Conservation (phyloP, 2,113 vertebrate genomes). For the Bagarius yarrelli region DNA sequence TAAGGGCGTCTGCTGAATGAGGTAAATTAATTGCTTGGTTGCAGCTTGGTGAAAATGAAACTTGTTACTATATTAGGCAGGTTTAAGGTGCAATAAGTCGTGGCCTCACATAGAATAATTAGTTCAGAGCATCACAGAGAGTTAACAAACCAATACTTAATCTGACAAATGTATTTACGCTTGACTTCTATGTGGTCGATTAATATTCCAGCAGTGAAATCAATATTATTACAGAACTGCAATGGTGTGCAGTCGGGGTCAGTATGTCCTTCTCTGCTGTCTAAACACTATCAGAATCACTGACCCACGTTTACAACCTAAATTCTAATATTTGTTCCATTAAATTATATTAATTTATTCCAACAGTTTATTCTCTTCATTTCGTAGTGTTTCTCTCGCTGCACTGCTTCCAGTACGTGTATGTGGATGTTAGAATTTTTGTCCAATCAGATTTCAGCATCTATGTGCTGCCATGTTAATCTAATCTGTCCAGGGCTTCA, state of each 20-base stretch:
- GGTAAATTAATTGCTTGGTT: background rate
- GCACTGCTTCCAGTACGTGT: no score
- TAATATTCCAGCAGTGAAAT: slow-evolving; percentile 8
- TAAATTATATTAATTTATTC: no score
- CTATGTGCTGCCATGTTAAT: no score
- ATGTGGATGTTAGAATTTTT: no score
- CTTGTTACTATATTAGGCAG: background rate
- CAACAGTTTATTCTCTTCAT: no score
- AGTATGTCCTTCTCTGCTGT: no score
- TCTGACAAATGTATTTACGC: no score
- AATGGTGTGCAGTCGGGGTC: no score
- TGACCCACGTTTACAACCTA: background rate
- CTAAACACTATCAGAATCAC: background rate
- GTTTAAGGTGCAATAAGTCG: background rate
- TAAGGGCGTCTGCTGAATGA: no score
- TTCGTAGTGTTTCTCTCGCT: no score
- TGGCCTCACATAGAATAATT: background rate
- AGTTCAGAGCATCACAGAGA: background rate
- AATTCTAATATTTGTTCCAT: background rate
- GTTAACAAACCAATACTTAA: background rate
- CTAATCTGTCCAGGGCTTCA: no score
- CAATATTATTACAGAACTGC: background rate
- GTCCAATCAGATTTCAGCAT: no score
- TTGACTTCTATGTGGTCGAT: background rate
- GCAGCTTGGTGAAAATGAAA: background rate